These are phyloP conservation scores for Smittia sp. DNA, from an alignment of 2,888 invertebrate species.

Conservation along the genomic window DNA sequence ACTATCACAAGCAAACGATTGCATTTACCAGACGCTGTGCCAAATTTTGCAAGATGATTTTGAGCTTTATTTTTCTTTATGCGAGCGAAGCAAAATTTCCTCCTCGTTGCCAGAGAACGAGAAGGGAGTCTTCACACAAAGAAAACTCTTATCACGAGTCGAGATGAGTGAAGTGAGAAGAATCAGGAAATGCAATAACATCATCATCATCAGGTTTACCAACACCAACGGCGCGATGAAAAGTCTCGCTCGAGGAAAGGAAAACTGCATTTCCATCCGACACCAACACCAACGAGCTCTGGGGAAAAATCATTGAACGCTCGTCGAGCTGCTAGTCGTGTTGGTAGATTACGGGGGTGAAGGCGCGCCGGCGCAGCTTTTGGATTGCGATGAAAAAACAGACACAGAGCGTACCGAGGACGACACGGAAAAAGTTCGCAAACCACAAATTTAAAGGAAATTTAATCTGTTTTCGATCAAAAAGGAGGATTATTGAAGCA, in stretches of 20 bases:
- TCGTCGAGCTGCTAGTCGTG: background rate
- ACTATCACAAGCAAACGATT: background rate
- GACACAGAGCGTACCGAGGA: constrained; percentile 11
- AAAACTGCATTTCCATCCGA: constrained; percentile 38
- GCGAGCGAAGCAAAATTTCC: no score
- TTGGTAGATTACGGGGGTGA: background rate
- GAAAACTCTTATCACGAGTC: background rate
- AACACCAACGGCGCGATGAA: background rate
- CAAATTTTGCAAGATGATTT: no score
- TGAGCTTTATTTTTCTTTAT: no score
- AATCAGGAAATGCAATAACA: constrained; percentile 39
- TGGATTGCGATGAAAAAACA: constrained; percentile 15
- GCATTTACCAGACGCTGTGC: no score
- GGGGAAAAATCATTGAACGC: constrained; percentile 29
- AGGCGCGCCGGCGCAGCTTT: constrained; percentile 32
- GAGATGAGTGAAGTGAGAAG: constrained; percentile 13
- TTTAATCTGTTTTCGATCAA: background rate
- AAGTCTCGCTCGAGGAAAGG: background rate
- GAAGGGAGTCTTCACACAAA: background rate
- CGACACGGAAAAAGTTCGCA: constrained; percentile 10
- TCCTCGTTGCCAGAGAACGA: background rate
- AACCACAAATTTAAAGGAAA: background rate
- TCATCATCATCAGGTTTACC: constrained; percentile 18
- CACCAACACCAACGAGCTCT: constrained; percentile 20
- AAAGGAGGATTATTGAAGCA: background rate